phyloP scores from a whole-genome alignment of 1,140 invertebrate genomes.

The Paralvinella palmiformis region DNA sequence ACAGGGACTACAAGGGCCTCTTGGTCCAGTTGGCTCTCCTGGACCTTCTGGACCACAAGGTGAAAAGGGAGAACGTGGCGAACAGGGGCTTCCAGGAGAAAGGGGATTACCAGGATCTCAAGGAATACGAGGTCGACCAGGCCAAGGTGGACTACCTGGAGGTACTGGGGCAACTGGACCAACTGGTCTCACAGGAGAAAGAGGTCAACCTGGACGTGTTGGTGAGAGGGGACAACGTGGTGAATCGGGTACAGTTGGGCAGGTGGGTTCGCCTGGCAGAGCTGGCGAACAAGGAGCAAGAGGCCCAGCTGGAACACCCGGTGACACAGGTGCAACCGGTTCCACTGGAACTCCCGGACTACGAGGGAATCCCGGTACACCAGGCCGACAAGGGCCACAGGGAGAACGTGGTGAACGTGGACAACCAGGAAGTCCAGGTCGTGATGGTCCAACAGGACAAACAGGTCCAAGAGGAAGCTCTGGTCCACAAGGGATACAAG shows the following conservation, averaged over 20 bases:
- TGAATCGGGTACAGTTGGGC: conserved; percentile 5
- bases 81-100: not conserved
- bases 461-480: not conserved
- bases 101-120: conserved; percentile 17
- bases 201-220: conserved; percentile 3
- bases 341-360: not conserved
- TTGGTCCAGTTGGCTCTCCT: not conserved
- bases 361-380: not conserved
- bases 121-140: conserved; percentile 16
- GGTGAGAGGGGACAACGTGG: conserved; percentile 13
- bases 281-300: not conserved
- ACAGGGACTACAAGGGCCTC: not conserved
- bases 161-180: conserved; percentile 14
- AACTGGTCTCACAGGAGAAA: conserved; percentile 18
- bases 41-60: conserved; percentile 5
- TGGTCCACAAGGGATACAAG: conserved; percentile 1
- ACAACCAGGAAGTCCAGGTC: not conserved
- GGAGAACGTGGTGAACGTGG: not conserved
- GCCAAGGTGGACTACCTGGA: conserved; percentile 18
- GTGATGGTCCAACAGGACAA: conserved; percentile 5
- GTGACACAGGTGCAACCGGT: conserved; percentile 22
- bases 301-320: conserved; percentile 17
- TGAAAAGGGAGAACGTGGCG: conserved; percentile 8
- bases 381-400: not conserved
- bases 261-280: conserved; percentile 7